Conservation (phyloP, 2,113 vertebrate genomes). For the Pan troglodytes region DNA sequence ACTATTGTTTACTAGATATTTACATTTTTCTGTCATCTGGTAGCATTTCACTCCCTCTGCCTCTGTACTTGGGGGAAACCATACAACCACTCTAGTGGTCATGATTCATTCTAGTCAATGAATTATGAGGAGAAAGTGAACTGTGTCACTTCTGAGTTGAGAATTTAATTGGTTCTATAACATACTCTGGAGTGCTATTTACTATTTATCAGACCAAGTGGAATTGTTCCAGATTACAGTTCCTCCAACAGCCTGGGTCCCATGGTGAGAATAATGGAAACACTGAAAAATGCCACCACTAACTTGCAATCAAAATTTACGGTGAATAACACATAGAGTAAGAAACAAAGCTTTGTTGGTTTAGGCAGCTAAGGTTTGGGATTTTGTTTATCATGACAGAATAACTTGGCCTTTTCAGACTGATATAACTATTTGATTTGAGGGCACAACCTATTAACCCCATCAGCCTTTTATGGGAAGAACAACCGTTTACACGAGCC, state of each 20-base stretch:
- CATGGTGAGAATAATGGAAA: not conserved
- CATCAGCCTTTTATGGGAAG: not conserved
- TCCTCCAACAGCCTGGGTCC: not conserved
- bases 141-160: not conserved
- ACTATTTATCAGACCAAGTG: not conserved
- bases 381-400: not conserved
- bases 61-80: not conserved
- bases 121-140: not conserved
- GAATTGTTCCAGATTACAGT: not conserved
- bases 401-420: not conserved
- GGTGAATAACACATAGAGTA: not conserved
- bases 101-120: not conserved
- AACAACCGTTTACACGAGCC: not conserved
- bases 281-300: not conserved
- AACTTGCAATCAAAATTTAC: not conserved
- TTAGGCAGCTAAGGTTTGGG: not conserved
- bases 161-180: not conserved
- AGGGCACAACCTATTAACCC: not conserved
- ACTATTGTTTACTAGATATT: not conserved
- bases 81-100: not conserved
- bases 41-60: not conserved
- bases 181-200: not conserved
- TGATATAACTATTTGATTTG: not conserved
- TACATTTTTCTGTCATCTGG: not conserved
- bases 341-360: not conserved